Percentiles rank a stretch among this genome's conserved stretches.
phyloP scores from a whole-genome alignment of 2,888 invertebrate genomes.

The Ochropleura leucogaster region DNA sequence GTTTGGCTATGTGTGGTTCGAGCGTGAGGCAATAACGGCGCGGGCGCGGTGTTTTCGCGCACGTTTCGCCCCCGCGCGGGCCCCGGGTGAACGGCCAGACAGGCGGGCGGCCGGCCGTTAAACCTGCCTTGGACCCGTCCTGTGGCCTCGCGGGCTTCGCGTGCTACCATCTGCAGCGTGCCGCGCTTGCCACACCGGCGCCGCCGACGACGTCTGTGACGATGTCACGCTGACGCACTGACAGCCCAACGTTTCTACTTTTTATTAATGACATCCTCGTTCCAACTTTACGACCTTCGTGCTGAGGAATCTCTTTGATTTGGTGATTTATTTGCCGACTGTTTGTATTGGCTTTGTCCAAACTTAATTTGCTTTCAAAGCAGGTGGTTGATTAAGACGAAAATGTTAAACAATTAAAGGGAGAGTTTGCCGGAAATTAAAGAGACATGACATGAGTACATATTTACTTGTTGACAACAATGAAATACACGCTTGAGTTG shows the following conservation, averaged over 20 bases:
- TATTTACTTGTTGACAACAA: conserved; percentile 25
- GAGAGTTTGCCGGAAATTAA: conserved; percentile 9
- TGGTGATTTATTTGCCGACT: conserved; percentile 15
- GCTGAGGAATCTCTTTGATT: conserved; percentile 18
- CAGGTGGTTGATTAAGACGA: not conserved
- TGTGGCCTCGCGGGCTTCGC: conserved; percentile 80
- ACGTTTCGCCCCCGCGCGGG: conserved; percentile 86
- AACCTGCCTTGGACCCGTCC: conserved; percentile 86
- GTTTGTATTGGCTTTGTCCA: conserved; percentile 6
- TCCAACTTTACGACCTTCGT: conserved; percentile 13
- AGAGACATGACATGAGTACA: conserved; percentile 9
- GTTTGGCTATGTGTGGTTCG: conserved; percentile 64
- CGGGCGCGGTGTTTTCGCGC: conserved; percentile 88
- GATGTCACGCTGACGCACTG: conserved; percentile 37
- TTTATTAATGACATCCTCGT: conserved; percentile 41
- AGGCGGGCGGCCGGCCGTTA: conserved; percentile 89
- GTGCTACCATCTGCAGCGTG: conserved; percentile 68
- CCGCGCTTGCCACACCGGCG: conserved; percentile 61
- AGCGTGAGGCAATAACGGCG: conserved; percentile 80
- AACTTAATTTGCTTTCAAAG: not conserved
- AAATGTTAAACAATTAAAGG: conserved; percentile 1
- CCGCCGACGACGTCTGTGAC: conserved; percentile 59
- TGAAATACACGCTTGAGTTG: conserved; percentile 30
- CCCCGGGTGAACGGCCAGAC: conserved; percentile 91
- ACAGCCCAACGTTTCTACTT: conserved; percentile 36